Evolutionary conservation across 2,797 vertebrate species (phyloP).

Genomic region (Delichon dasypus): DNA sequence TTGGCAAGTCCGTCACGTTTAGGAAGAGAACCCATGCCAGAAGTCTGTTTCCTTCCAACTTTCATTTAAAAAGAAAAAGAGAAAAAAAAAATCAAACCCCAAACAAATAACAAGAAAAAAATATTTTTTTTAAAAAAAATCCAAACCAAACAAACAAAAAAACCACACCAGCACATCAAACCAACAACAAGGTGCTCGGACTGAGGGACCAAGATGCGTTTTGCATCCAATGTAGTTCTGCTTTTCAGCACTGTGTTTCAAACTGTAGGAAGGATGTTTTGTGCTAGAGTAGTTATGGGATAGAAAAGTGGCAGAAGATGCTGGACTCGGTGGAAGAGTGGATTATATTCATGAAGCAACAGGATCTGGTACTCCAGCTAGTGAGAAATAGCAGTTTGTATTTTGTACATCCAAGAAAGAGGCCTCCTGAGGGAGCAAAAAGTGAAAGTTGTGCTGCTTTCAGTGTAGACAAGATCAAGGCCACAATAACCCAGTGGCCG

Average conservation of each 20-base stretch:
- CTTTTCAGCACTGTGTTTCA: background rate
- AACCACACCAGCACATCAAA: background rate
- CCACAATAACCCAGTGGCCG: background rate
- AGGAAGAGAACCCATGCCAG: background rate
- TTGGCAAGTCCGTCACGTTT: background rate
- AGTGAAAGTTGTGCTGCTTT: background rate
- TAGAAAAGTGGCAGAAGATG: background rate
- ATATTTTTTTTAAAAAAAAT: rapidly evolving
- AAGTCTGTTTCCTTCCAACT: background rate
- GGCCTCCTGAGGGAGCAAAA: background rate
- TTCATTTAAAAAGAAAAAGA: background rate
- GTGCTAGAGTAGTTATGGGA: background rate
- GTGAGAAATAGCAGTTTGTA: background rate
- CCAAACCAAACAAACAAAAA: background rate
- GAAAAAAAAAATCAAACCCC: too few relatives aligned
- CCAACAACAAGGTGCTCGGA: background rate
- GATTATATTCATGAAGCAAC: background rate
- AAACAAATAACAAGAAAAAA: too few relatives aligned
- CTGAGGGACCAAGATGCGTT: rapidly evolving
- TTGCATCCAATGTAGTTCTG: background rate
- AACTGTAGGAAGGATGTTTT: background rate
- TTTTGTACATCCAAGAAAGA: background rate
- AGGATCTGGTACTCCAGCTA: background rate
- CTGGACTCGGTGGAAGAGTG: background rate
- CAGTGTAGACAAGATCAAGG: background rate